A percentile compares a stretch with the other conserved stretches of the same genome.
Evolutionary conservation across 2,797 vertebrate species (phyloP).

Genomic region (Pantherophis alleghaniensis): DNA sequence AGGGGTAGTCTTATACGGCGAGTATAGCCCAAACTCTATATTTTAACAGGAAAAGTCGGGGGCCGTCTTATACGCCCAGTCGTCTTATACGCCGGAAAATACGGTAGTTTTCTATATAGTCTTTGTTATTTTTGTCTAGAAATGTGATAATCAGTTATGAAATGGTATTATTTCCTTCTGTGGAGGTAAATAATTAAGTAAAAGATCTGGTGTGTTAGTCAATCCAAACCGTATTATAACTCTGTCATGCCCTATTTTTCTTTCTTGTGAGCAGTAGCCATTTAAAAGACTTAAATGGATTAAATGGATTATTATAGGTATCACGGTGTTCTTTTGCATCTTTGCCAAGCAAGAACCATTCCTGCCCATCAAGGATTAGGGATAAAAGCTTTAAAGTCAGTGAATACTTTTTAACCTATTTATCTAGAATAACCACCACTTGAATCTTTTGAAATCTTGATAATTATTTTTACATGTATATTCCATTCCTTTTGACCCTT

Average conservation of each 20-base stretch:
- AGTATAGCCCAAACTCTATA: too few species aligned
- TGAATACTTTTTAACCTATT: neutral
- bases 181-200: neutral
- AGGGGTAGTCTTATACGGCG: too few species aligned
- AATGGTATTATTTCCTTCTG: neutral
- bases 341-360: neutral
- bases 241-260: neutral
- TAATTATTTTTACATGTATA: neutral
- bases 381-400: neutral
- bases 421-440: neutral
- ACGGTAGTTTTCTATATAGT: neutral
- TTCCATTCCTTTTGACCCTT: neutral
- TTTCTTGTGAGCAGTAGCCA: neutral
- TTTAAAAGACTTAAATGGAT: neutral
- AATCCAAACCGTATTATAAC: neutral
- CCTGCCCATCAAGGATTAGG: neutral
- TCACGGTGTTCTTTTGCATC: neutral
- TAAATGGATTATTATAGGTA: neutral
- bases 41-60: too few species aligned
- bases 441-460: neutral
- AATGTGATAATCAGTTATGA: neutral
- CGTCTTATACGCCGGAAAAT: too few species aligned
- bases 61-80: too few species aligned
- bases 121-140: neutral
- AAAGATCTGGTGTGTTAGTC: neutral